phyloP scores from a whole-genome alignment of 2,113 vertebrate genomes.

The western clawed frog (Xenopus tropicalis) region DNA sequence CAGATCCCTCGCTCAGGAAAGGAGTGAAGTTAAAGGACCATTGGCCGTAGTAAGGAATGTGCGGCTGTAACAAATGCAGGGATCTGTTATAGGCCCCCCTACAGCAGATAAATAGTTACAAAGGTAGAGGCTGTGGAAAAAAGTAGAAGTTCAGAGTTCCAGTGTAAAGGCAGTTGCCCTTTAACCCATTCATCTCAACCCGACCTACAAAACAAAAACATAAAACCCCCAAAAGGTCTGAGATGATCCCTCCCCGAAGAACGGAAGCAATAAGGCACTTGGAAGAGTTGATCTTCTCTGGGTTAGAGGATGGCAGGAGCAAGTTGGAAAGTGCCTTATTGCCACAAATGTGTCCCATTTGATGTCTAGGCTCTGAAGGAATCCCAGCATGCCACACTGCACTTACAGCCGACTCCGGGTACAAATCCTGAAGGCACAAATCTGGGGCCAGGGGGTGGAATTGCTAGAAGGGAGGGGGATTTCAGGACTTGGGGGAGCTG shows the following conservation, averaged over 20 bases:
- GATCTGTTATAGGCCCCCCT: neutral
- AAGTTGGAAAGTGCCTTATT: conserved; percentile 25
- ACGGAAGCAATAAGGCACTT: conserved; percentile 41
- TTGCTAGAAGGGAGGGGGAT: neutral
- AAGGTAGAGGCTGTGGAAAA: neutral
- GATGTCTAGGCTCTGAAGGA: conserved; percentile 8
- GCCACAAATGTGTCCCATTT: neutral
- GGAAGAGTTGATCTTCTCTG: conserved; percentile 11
- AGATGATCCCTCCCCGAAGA: neutral
- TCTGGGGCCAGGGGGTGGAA: neutral
- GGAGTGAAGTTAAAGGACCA: neutral
- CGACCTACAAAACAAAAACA: conserved; percentile 11
- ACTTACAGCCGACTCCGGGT: conserved; percentile 5
- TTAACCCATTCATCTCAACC: neutral
- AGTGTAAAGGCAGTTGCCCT: conserved; percentile 18
- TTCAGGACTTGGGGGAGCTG: neutral
- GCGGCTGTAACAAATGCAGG: neutral
- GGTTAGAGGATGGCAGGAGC: conserved; percentile 28
- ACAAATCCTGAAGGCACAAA: conserved; percentile 28
- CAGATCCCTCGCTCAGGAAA: too few species aligned
- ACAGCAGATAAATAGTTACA: conserved; percentile 8
- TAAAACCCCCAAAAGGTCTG: conserved; percentile 9
- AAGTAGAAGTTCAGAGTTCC: neutral
- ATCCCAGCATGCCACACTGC: conserved; percentile 14
- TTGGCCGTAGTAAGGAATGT: neutral